Percentiles rank a stretch among this genome's conserved stretches.
Conservation (phyloP, 2,888 invertebrate species). For the Machimus atricapillus region DNA sequence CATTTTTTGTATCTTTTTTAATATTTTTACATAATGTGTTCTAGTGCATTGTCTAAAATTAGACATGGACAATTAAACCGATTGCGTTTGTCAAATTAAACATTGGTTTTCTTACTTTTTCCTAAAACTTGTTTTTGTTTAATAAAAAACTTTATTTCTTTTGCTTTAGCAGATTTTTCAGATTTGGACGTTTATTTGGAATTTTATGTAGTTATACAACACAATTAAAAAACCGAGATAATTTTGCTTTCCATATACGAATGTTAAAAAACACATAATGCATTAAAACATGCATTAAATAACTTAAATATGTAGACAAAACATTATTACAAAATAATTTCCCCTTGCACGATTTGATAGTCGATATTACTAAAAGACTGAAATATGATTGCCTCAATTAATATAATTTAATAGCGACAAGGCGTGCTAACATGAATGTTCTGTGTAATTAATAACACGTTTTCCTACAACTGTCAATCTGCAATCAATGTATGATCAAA, state of each 20-base stretch:
- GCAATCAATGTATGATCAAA: not conserved
- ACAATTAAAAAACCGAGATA: too few relatives aligned
- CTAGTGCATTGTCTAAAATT: not conserved
- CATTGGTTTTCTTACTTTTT: too few relatives aligned
- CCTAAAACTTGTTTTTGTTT: too few relatives aligned
- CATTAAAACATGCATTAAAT: too few relatives aligned
- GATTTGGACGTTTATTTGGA: too few relatives aligned
- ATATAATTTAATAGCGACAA: not conserved
- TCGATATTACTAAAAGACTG: not conserved
- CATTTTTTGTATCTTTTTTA: not conserved
- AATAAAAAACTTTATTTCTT: too few relatives aligned
- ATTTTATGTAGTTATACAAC: too few relatives aligned
- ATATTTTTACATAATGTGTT: not conserved
- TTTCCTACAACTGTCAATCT: not conserved
- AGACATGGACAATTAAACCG: too few relatives aligned
- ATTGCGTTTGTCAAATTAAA: too few relatives aligned
- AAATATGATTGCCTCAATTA: not conserved
- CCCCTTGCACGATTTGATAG: not conserved
- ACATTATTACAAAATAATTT: not conserved
- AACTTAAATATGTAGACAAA: not conserved
- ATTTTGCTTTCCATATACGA: too few relatives aligned
- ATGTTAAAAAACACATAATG: too few relatives aligned
- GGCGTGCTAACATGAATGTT: not conserved
- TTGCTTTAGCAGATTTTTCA: too few relatives aligned
- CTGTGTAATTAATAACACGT: not conserved